Evolutionary conservation across 23 tunicate species (phyloP).

Genomic region (Phallusia fumigata): DNA sequence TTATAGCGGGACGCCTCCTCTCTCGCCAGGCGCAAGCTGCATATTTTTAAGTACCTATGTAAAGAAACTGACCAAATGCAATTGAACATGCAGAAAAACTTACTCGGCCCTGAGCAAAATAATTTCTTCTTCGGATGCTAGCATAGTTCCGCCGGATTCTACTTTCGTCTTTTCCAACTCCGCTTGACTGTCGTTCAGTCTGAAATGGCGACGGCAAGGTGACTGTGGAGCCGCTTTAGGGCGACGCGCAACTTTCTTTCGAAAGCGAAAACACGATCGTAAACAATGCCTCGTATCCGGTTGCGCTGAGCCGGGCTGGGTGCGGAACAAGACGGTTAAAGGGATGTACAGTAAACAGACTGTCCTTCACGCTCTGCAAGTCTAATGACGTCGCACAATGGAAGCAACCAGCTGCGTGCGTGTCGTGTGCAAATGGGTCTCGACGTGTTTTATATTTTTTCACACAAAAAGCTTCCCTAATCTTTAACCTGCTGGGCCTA

Average conservation of each 20-base stretch:
- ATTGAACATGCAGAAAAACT: slow-evolving; percentile 15
- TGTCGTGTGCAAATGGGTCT: slow-evolving; percentile 10
- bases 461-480: background rate
- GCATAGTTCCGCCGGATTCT: slow-evolving; percentile 91
- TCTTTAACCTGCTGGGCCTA: background rate
- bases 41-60: background rate
- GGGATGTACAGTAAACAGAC: slow-evolving; percentile 9
- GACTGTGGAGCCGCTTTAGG: background rate
- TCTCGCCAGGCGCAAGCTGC: slow-evolving; percentile 79
- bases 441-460: background rate
- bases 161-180: slow-evolving; percentile 89
- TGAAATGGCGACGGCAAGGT: slow-evolving; percentile 33
- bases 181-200: slow-evolving; percentile 93
- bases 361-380: slow-evolving; percentile 12
- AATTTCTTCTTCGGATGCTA: slow-evolving; percentile 90
- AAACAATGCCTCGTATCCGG: background rate
- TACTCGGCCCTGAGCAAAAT: slow-evolving; percentile 83
- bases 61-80: background rate
- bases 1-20: slow-evolving; percentile 85
- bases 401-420: background rate
- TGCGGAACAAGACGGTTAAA: background rate
- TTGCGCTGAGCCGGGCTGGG: background rate
- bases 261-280: slow-evolving; percentile 8
- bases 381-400: background rate
- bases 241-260: slow-evolving; percentile 12